Evolutionary conservation across 53 echinoderm and acorn worm species (phyloP).

Genomic region (Patiria pectinifera): DNA sequence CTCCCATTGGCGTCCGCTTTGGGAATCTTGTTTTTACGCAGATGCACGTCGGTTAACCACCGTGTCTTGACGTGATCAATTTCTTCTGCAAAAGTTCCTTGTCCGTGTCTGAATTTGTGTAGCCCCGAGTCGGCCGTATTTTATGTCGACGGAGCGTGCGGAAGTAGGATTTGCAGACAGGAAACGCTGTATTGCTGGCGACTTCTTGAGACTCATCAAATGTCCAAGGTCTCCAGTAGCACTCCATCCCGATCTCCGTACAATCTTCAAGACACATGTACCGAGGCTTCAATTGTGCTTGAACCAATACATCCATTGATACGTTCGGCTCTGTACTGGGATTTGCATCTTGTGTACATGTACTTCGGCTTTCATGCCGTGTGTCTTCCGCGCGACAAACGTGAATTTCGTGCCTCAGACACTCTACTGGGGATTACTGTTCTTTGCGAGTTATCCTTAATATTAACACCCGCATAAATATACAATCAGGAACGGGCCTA

Average conservation of each 20-base stretch:
- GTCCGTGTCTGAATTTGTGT: neutral
- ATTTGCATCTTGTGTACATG: neutral
- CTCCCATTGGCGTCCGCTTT: neutral
- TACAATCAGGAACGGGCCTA: neutral
- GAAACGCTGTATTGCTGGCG: neutral
- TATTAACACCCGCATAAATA: constrained; percentile 4
- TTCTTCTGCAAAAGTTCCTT: neutral
- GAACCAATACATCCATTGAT: neutral
- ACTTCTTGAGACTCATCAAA: neutral
- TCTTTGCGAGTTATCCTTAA: neutral
- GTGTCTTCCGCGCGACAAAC: neutral
- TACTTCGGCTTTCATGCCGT: neutral
- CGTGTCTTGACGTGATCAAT: neutral
- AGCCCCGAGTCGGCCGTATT: neutral
- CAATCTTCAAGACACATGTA: neutral
- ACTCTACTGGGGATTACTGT: neutral
- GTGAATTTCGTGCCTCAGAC: neutral
- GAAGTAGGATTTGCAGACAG: constrained; percentile 26
- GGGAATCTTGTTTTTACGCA: neutral
- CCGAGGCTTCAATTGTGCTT: neutral
- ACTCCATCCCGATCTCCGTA: neutral
- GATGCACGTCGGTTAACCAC: neutral
- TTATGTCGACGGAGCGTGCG: constrained; percentile 27
- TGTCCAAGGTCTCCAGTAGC: constrained; percentile 18
- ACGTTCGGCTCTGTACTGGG: neutral